Evolutionary conservation across 2,888 invertebrate genomes (phyloP).

Genomic region (Caenorhabditis sp.): DNA sequence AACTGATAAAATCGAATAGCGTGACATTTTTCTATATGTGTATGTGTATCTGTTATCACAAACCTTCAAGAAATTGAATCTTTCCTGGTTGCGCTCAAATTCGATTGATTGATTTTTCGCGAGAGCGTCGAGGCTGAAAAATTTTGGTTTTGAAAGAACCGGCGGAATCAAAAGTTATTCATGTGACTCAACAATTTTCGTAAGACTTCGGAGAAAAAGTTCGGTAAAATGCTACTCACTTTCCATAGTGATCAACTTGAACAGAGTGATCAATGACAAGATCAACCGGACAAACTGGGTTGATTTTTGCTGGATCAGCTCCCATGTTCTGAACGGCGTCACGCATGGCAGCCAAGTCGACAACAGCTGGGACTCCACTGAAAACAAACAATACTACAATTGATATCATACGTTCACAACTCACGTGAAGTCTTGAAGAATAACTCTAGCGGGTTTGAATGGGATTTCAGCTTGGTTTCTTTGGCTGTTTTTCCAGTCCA

Average conservation of each 20-base stretch:
- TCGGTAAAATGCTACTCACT: slow-evolving; percentile 70
- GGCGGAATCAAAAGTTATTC: too few species aligned
- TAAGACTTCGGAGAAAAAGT: neutral
- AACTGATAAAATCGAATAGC: slow-evolving; percentile 17
- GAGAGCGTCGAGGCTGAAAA: slow-evolving; percentile 82
- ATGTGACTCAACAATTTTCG: too few species aligned
- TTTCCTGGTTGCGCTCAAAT: slow-evolving; percentile 91
- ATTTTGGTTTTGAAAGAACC: neutral
- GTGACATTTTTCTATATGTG: slow-evolving; percentile 17
- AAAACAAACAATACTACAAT: slow-evolving; percentile 36
- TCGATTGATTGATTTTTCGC: slow-evolving; percentile 92
- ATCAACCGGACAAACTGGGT: slow-evolving; percentile 95
- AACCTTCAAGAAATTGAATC: slow-evolving; percentile 94
- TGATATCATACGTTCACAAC: neutral
- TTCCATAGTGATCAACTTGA: slow-evolving; percentile 87
- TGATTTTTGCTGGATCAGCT: slow-evolving; percentile 89
- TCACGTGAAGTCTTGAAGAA: slow-evolving; percentile 82
- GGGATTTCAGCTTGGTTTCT: slow-evolving; percentile 82
- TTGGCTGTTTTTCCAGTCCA: slow-evolving; percentile 86
- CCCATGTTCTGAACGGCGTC: slow-evolving; percentile 87
- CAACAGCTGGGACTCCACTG: slow-evolving; percentile 96
- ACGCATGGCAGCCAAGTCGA: slow-evolving; percentile 98
- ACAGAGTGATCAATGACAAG: slow-evolving; percentile 97
- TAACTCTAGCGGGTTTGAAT: slow-evolving; percentile 93
- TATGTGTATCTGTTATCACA: slow-evolving; percentile 2